Conservation (phyloP, 1,140 invertebrate genomes). For the Harlomillsia oculata region DNA sequence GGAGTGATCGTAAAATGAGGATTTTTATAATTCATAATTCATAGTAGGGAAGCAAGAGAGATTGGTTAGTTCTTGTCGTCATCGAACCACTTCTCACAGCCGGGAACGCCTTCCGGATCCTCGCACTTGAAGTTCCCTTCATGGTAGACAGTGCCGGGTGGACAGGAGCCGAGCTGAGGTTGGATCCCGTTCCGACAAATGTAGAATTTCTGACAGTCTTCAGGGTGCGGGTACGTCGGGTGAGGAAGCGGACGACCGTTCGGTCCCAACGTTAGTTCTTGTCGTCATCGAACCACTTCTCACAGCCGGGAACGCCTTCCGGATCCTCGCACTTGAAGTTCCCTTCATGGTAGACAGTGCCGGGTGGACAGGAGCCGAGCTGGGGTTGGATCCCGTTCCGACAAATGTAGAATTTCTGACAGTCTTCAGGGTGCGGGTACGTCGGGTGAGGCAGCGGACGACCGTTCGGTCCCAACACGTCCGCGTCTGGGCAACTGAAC, state of each 20-base stretch:
- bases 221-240: conserved; percentile 67
- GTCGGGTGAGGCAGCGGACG: conserved; percentile 64
- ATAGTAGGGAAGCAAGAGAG: no score
- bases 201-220: conserved; percentile 76
- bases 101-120: conserved; percentile 64
- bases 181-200: conserved; percentile 67
- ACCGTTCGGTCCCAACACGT: conserved; percentile 57
- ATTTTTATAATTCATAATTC: no score
- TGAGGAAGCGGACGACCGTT: conserved; percentile 61
- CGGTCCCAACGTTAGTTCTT: conserved; percentile 44
- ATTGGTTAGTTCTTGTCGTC: conserved; percentile 39
- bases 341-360: conserved; percentile 70
- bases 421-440: conserved; percentile 70
- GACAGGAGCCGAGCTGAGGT: conserved; percentile 65
- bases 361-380: conserved; percentile 61
- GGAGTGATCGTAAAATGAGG: no score
- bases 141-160: conserved; percentile 66
- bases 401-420: conserved; percentile 76
- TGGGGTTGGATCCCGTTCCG: conserved; percentile 64
- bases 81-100: conserved; percentile 62
- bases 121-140: conserved; percentile 70
- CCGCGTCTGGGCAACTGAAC: conserved; percentile 64
- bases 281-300: conserved; percentile 54
- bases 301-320: conserved; percentile 65
- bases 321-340: conserved; percentile 70